Evolutionary conservation across 2,797 vertebrate genomes (phyloP), one percentile per base, ranked within the genome.

Genomic region (Apogon hyalosoma): DNA sequence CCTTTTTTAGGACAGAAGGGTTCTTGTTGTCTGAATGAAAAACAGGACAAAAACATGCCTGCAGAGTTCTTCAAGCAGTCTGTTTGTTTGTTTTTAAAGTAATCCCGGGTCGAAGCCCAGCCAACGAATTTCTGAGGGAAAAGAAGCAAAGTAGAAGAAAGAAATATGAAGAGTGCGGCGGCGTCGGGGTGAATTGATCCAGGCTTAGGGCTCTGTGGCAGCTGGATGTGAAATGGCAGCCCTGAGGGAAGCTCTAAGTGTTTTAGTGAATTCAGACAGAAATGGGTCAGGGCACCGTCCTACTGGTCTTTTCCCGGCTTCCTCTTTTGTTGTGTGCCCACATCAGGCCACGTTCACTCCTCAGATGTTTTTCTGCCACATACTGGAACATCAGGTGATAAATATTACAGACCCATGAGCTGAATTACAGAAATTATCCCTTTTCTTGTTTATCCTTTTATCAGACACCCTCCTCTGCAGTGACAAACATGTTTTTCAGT

Each of bases 21-120:
- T 79, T 87, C 83, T 92, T 94, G 90, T 93, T 89, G 73, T 77
- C 66, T 75, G 75, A 87, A 83, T 85, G 80, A 82, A 90, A 92
- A 89, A 66, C 86, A 73, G 84, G 83, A 84, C 84, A 85, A 85
- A 88, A 92, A 90, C 81, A 88, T 73, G 58, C 80, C 55, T 75
- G 60, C 60, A 69, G 73, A 81, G 79, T 88, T 88, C 80, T 84
- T 74, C 72, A 42, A 73, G 71, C 50, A 75, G 79, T 51, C 49
- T 61, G 60, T 81, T 86, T 85, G 76, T 91, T 88, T 92, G 80
- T 87, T 88, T 89, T 88, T 61, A 55, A 84, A 77, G 82, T 86
- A 82, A 89, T 88, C 56, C 62, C 33, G 66, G 72, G 72, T 80
- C 59, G 68, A 79, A 73, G 74, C 59, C 61, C 10, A 63, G 78